phyloP scores from a whole-genome alignment of 2,888 invertebrate species.

The Drosophila rubida region DNA sequence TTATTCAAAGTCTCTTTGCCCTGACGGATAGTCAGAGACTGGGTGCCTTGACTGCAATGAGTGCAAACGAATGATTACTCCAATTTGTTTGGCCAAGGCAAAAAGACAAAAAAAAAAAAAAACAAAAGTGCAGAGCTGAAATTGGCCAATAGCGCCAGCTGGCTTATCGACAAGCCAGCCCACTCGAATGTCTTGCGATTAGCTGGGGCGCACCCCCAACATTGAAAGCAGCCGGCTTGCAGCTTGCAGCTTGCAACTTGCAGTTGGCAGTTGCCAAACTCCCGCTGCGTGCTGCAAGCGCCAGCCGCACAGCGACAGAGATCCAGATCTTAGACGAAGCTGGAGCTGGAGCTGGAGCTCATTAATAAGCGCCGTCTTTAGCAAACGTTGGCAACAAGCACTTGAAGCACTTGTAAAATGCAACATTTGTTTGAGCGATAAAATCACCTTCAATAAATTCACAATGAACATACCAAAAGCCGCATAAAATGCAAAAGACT shows the following conservation, averaged over 20 bases:
- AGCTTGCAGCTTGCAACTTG: slow-evolving; percentile 4
- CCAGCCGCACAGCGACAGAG: slow-evolving; percentile 15
- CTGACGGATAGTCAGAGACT: slow-evolving; percentile 28
- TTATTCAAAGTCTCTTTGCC: slow-evolving; percentile 50
- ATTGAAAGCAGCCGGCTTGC: not conserved
- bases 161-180: slow-evolving; percentile 43
- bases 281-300: slow-evolving; percentile 51
- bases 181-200: slow-evolving; percentile 41
- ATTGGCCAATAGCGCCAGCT: slow-evolving; percentile 45
- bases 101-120: not conserved
- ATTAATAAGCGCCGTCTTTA: slow-evolving; percentile 80
- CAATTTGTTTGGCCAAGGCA: slow-evolving; percentile 73
- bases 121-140: slow-evolving; percentile 18
- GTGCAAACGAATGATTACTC: slow-evolving; percentile 75
- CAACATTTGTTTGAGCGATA: slow-evolving; percentile 84
- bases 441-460: slow-evolving; percentile 83
- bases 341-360: slow-evolving; percentile 48
- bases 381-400: slow-evolving; percentile 66
- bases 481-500: slow-evolving; percentile 73
- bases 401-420: slow-evolving; percentile 81
- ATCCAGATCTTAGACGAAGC: slow-evolving; percentile 16
- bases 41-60: slow-evolving; percentile 47
- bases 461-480: slow-evolving; percentile 81
- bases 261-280: slow-evolving; percentile 12
- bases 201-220: slow-evolving; percentile 48